These are phyloP conservation scores for Cepaea nemoralis DNA, from an alignment of 1,140 invertebrate species.

Conservation along the genomic window DNA sequence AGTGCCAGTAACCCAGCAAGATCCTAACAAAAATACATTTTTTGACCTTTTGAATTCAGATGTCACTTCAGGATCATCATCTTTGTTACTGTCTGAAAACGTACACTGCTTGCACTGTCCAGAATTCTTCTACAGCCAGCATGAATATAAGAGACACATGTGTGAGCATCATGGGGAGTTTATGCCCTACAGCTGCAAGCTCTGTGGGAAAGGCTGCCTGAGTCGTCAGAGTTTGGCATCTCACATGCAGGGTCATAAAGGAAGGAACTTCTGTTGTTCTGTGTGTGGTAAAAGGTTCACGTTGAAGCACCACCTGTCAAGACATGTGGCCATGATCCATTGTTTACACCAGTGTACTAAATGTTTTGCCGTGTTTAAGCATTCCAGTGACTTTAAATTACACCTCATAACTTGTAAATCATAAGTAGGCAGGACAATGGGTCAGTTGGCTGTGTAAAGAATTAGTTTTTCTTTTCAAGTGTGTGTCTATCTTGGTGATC, in stretches of 20 bases:
- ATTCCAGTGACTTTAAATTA: neutral
- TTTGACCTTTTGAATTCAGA: neutral
- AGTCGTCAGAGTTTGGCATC: slow-evolving; percentile 21
- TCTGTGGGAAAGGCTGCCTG: slow-evolving; percentile 26
- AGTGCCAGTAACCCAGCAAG: neutral
- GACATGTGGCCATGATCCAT: slow-evolving; percentile 4
- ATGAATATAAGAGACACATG: neutral
- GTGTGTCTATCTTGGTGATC: too few relatives aligned
- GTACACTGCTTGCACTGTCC: neutral
- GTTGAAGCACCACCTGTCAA: slow-evolving; percentile 20
- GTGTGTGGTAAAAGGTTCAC: neutral
- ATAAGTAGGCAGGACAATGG: too few relatives aligned
- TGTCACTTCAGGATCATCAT: neutral
- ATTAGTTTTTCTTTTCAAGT: too few relatives aligned
- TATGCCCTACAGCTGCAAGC: neutral
- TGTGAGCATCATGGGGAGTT: slow-evolving; percentile 9
- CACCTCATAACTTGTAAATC: neutral
- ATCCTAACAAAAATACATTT: neutral
- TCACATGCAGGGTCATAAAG: slow-evolving; percentile 26
- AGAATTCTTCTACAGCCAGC: neutral
- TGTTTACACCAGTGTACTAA: slow-evolving; percentile 10
- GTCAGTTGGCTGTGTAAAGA: too few relatives aligned
- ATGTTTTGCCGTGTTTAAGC: slow-evolving; percentile 2
- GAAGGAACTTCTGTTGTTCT: slow-evolving; percentile 5
- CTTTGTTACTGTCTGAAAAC: neutral